Evolutionary conservation across 2,797 vertebrate genomes (phyloP), one percentile per base, ranked within the genome.

Genomic region (Avahi laniger): DNA sequence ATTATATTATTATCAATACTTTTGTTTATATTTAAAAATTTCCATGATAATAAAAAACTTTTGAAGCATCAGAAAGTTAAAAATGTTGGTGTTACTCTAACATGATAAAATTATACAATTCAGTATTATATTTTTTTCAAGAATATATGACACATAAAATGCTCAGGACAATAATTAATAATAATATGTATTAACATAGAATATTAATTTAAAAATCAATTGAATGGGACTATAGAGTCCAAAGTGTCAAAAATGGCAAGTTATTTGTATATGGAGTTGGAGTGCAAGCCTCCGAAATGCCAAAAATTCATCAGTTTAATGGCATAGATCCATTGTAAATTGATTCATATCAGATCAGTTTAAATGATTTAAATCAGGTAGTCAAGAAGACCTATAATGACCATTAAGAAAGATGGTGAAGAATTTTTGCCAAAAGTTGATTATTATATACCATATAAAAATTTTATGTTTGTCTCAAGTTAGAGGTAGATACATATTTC

Each of bases 71-170:
- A 90, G 52, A 87, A 89, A 79, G 9, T 83, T 79, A 6, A 75
- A 97, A 83, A 78, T 87, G 18, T 63, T 38, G 20, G 59, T 63
- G 52, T 52, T 86, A 94, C 41, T 69, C 13, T 57, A 70, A 41
- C 24, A 59, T 54, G n/a, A 90, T 84, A 89, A 91, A 87, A 65
- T 75, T 70, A 8, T 81, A 61, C 3, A 79, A 35, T 86, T 94
- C 63, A 93, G 4, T 69, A 89, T 89, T 73, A 86, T 65, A 48
- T 59, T 89, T 93, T 93, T 57, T 92, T 84, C n/a, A 70, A 90
- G 65, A 72, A 65, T 52, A 33, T 13, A 24, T 57, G 54, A 81
- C 57, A 15, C 80, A 12, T 24, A 83, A 80, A 65, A 61, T 79
- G 13, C 38, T 63, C 18, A 87, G 24, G 22, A 63, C 93, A 59